These are phyloP conservation scores for Dermochelys coriacea DNA, from an alignment of 2,797 vertebrate genomes.

Conservation along the genomic window DNA sequence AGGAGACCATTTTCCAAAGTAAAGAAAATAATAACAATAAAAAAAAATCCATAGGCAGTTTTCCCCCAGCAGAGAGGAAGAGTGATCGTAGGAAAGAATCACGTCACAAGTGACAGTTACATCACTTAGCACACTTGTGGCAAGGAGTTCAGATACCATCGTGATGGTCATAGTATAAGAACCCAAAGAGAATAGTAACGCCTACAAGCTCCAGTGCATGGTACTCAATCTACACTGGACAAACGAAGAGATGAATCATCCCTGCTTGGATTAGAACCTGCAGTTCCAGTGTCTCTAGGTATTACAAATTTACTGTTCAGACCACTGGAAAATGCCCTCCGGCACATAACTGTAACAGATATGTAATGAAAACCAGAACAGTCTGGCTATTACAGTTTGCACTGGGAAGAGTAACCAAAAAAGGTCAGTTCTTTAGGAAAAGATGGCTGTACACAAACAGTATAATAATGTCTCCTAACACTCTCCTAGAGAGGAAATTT, in stretches of 20 bases:
- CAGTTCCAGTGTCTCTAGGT: slow-evolving; percentile 22
- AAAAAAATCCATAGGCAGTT: not conserved
- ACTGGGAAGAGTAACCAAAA: slow-evolving; percentile 72
- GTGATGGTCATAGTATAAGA: not conserved
- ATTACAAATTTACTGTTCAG: slow-evolving; percentile 51
- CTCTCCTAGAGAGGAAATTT: slow-evolving; percentile 24
- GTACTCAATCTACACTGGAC: not conserved
- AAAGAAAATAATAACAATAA: not conserved
- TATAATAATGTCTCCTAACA: slow-evolving; percentile 54
- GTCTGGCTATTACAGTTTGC: slow-evolving; percentile 56
- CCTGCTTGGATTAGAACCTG: not conserved
- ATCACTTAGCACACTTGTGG: not conserved
- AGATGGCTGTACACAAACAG: slow-evolving; percentile 53
- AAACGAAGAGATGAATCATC: not conserved
- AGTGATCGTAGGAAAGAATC: not conserved
- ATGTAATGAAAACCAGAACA: slow-evolving; percentile 47
- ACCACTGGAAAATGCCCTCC: slow-evolving; percentile 55
- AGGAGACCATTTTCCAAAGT: not conserved
- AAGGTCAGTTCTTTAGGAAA: slow-evolving; percentile 73
- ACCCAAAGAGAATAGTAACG: not conserved
- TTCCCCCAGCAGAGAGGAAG: not conserved
- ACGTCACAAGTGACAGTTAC: not conserved
- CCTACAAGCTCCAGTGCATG: not conserved
- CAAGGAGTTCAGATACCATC: accelerated
- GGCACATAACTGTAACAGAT: slow-evolving; percentile 43